Conservation (phyloP, 2,797 vertebrate genomes). For the Potorous gilbertii region DNA sequence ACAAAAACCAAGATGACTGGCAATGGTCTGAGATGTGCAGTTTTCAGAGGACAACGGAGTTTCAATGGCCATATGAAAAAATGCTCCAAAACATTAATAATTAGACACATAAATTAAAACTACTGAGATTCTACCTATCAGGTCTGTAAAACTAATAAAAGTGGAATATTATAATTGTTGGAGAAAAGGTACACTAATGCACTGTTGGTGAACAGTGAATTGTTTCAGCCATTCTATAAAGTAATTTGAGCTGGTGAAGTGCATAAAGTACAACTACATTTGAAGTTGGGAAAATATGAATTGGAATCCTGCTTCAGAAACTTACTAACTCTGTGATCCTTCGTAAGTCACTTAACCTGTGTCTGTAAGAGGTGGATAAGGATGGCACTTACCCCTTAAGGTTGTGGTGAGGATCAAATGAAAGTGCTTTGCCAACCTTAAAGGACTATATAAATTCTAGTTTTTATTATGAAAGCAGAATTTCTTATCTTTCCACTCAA, state of each 20-base stretch:
- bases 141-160: neutral
- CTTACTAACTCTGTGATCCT: neutral
- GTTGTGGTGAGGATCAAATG: neutral
- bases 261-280: neutral
- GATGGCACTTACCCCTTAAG: neutral
- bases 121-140: neutral
- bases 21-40: neutral
- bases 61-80: neutral
- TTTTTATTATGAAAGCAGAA: neutral
- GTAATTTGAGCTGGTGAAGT: neutral
- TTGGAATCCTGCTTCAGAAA: neutral
- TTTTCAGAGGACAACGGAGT: neutral
- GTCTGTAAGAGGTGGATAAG: neutral
- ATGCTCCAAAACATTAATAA: constrained; percentile 9
- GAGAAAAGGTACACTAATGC: neutral
- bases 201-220: neutral
- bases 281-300: neutral
- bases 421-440: neutral
- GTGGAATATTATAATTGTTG: neutral
- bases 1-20: neutral
- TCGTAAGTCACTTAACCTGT: neutral
- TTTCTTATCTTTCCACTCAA: neutral
- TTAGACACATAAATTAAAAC: neutral
- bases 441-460: neutral
- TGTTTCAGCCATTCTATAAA: neutral